phyloP scores from a whole-genome alignment of 2,797 vertebrate genomes.

The Xyrichtys novacula region DNA sequence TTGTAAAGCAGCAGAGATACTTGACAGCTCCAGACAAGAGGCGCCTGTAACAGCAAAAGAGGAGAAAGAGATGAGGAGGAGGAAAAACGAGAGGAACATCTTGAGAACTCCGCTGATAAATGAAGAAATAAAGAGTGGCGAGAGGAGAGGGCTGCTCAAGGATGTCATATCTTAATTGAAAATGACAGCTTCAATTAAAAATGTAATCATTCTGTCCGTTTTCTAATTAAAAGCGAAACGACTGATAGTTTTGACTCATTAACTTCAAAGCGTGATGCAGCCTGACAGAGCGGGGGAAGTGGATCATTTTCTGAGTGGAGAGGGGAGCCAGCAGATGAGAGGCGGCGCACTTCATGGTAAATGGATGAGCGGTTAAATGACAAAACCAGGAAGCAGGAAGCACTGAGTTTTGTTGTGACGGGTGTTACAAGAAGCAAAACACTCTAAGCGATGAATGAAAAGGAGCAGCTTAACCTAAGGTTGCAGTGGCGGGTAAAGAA shows the following conservation, averaged over 20 bases:
- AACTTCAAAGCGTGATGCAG: conserved; percentile 83
- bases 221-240: conserved; percentile 87
- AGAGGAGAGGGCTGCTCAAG: conserved; percentile 74
- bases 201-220: conserved; percentile 86
- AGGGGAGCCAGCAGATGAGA: conserved; percentile 41
- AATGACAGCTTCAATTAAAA: conserved; percentile 90
- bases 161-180: conserved; percentile 87
- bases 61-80: conserved; percentile 40
- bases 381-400: conserved; percentile 33
- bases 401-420: conserved; percentile 25
- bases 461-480: background rate
- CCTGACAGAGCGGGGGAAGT: conserved; percentile 61
- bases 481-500: no score
- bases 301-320: conserved; percentile 63
- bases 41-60: conserved; percentile 13
- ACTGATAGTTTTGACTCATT: conserved; percentile 88
- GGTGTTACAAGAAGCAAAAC: conserved; percentile 36
- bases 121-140: conserved; percentile 65
- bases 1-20: conserved; percentile 13
- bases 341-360: conserved; percentile 32
- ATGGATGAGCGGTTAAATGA: conserved; percentile 43
- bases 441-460: conserved; percentile 8
- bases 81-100: conserved; percentile 53
- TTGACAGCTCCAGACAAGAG: conserved; percentile 14
- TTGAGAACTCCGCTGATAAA: conserved; percentile 64